Evolutionary conservation across 2,113 vertebrate species (phyloP).

Genomic region (Mesitornis unicolor): DNA sequence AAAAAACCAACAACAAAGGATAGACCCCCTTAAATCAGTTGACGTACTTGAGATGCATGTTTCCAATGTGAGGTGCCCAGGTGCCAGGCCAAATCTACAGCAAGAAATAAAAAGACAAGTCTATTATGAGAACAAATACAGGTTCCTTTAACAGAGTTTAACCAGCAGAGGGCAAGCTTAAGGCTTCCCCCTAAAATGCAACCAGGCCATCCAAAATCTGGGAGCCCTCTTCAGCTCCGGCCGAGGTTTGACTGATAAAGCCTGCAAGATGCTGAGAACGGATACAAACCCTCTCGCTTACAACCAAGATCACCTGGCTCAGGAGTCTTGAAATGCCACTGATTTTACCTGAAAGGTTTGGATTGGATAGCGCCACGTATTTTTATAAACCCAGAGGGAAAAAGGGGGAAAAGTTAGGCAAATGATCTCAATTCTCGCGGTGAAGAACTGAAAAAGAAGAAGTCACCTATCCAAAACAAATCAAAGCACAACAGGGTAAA

Average conservation of each 20-base stretch:
- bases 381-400: background rate
- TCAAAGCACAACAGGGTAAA: background rate
- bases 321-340: background rate
- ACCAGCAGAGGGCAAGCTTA: background rate
- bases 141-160: slow-evolving; percentile 29
- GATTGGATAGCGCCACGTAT: accelerated
- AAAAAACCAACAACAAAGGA: too few species aligned
- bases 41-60: slow-evolving; percentile 99
- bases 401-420: background rate
- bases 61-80: slow-evolving; percentile 98
- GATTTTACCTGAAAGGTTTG: background rate
- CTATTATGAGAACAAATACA: slow-evolving; percentile 67
- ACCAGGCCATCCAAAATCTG: background rate
- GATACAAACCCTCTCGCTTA: background rate
- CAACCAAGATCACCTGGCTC: background rate
- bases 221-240: background rate
- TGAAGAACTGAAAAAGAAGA: background rate
- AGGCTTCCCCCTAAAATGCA: background rate
- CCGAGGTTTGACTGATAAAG: background rate
- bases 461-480: background rate
- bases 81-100: slow-evolving; percentile 98
- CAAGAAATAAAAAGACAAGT: slow-evolving; percentile 76
- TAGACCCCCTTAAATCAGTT: slow-evolving; percentile 86
- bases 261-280: background rate
- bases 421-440: background rate